Percentiles rank a stretch among this genome's conserved stretches.
Evolutionary conservation across 2,113 vertebrate species (phyloP).

Genomic region (Hydrochoerus hydrochaeris): DNA sequence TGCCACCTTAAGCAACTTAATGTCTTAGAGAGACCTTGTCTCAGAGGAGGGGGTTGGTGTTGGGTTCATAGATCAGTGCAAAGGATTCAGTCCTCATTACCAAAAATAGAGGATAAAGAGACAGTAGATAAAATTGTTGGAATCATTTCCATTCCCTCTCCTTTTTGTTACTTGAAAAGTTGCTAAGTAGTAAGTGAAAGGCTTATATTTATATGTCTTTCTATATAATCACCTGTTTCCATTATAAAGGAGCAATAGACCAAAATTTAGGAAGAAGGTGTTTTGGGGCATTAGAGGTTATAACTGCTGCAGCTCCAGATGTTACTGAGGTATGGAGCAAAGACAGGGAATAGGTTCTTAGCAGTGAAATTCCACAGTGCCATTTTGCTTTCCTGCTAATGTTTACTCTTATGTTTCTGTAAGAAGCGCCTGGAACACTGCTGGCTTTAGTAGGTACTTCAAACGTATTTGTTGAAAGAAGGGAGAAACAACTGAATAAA

Average conservation of each 20-base stretch:
- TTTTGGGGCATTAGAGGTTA: neutral
- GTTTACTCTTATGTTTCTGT: neutral
- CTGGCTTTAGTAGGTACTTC: neutral
- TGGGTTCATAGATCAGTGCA: neutral
- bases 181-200: neutral
- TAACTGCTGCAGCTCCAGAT: neutral
- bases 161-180: constrained; percentile 23
- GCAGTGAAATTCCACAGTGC: neutral
- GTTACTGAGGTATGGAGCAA: neutral
- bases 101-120: neutral
- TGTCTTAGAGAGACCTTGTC: neutral
- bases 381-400: neutral
- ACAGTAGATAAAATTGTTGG: neutral
- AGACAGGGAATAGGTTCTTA: neutral
- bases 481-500: neutral
- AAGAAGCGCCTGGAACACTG: neutral
- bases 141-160: neutral
- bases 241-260: neutral
- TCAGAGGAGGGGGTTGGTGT: neutral
- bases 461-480: neutral
- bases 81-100: neutral
- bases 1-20: neutral
- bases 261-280: neutral
- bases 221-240: neutral
- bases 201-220: constrained; percentile 20